Percentiles rank a stretch among this genome's conserved stretches.
Conservation (phyloP, 2,888 invertebrate genomes). For the Idaea straminata region DNA sequence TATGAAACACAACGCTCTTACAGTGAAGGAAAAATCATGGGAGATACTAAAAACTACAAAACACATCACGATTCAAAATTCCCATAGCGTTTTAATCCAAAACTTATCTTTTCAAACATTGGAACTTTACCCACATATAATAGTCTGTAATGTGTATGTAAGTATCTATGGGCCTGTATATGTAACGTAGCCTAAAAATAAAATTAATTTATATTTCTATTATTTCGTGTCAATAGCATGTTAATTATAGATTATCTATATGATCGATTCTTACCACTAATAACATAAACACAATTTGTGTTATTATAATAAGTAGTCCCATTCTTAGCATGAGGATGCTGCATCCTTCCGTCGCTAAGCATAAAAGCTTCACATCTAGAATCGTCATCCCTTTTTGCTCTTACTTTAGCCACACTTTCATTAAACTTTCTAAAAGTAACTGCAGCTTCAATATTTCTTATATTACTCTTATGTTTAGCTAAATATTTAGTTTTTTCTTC, state of each 20-base stretch:
- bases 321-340: conserved; percentile 50
- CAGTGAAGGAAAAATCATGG: too few relatives aligned
- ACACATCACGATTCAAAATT: too few relatives aligned
- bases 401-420: conserved; percentile 13
- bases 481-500: conserved; percentile 19
- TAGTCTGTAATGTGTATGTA: too few relatives aligned
- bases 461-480: conserved; percentile 34
- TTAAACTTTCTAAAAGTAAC: conserved; percentile 23
- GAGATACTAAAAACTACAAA: too few relatives aligned
- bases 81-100: too few relatives aligned
- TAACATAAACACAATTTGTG: conserved; percentile 54
- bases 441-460: conserved; percentile 22
- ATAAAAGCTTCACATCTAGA: conserved; percentile 47
- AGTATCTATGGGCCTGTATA: too few relatives aligned
- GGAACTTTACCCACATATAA: too few relatives aligned
- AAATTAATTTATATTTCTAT: too few relatives aligned
- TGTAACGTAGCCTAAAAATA: too few relatives aligned
- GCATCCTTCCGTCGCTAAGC: conserved; percentile 37
- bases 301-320: conserved; percentile 52
- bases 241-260: neutral
- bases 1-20: too few relatives aligned
- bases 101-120: too few relatives aligned
- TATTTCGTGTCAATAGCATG: neutral
- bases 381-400: conserved; percentile 30
- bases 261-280: conserved; percentile 50